phyloP scores from a whole-genome alignment of 2,797 vertebrate species.

The Pangasius mekongensis region DNA sequence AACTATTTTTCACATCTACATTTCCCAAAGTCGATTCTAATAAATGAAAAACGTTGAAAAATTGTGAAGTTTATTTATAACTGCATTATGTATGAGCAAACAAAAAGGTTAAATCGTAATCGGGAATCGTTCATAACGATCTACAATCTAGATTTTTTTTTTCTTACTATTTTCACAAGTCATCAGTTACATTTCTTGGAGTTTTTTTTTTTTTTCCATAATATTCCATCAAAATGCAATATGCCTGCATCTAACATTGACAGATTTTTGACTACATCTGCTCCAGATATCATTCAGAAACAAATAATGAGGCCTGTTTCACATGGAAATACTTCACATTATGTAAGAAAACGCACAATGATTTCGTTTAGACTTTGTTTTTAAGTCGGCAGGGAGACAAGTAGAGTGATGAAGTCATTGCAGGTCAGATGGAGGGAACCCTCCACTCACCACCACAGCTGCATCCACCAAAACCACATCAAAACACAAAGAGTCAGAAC shows the following conservation, averaged over 20 bases:
- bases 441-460: not conserved
- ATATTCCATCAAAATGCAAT: not conserved
- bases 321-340: not conserved
- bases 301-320: not conserved
- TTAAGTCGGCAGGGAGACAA: not conserved
- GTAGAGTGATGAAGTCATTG: not conserved
- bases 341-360: not conserved
- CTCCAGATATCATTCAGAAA: not conserved
- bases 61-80: too few relatives aligned
- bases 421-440: not conserved
- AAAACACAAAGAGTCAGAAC: not conserved
- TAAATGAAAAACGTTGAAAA: too few relatives aligned
- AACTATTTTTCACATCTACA: too few relatives aligned
- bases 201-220: not conserved
- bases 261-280: not conserved
- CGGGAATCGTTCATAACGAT: too few relatives aligned
- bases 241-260: not conserved
- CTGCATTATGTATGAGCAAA: too few relatives aligned
- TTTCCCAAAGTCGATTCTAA: too few relatives aligned
- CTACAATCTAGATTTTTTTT: too few relatives aligned
- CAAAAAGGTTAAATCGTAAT: too few relatives aligned
- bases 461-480: slow-evolving; percentile 20
- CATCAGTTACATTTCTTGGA: not conserved
- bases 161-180: not conserved
- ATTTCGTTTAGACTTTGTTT: too few relatives aligned